Evolutionary conservation across 35 echinoderm and acorn worm genomes (phyloP), one percentile per base, ranked within the genome.

Genomic region (Stichopus chloronotus): DNA sequence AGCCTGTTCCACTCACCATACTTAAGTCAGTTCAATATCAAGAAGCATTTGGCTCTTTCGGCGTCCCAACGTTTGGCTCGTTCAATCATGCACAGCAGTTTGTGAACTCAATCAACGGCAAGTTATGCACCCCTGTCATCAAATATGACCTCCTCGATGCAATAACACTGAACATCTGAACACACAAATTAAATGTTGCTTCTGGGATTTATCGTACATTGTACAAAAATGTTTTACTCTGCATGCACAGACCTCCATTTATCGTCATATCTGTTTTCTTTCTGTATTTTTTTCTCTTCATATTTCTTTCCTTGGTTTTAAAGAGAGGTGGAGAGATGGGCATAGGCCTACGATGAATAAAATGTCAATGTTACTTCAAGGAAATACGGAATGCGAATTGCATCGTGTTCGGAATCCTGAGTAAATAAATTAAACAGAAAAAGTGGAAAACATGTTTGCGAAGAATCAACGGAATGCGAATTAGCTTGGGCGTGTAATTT

Each of bases 401-500:
- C 55, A 83, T 65, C 61, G 55, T 17, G 80, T 53, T 83, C 19
- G 52, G 30, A 83, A 43, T 56, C 80, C 52, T 83, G 80, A 83
- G 80, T 83, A 83, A 83, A 83, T 83, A 83, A 83, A 83, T 56
- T 83, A 56, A 24, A 55, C 25, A 52, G 55, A 55, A 83, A 56
- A 83, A 78, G 8, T 9, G 52, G 55, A 83, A 19, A 83, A 83
- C 14, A 56, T 83, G 80, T 83, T 56, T 16, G 80, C 22, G 17
- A 83, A 56, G 80, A 83, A 83, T 83, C 55, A 83, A 83, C 52
- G 55, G 80, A 55, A 83, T 83, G 80, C 19, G 80, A 16, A 56
- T 83, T 56, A 83, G 80, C 7, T 55, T 56, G 17, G 53, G 16
- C n/a, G 13, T 43, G 52, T 83, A 83, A 83, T 83, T 83, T 83